A percentile compares a stretch with the other conserved stretches of the same genome.
Conservation (phyloP, 2,888 invertebrate species). For the Lycocerus yunnanus region DNA sequence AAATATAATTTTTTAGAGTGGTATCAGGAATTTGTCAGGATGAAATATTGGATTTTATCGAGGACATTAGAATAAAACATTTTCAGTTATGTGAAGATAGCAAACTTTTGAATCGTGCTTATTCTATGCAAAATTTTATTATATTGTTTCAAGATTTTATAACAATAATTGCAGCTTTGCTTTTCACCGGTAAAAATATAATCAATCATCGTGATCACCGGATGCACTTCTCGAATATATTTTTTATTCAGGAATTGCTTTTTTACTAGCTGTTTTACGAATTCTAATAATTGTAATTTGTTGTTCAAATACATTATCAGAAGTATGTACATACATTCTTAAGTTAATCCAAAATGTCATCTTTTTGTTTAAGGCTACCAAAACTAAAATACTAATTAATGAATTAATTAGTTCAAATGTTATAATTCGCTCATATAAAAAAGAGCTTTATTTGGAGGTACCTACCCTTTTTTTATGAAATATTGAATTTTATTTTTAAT, state of each 20-base stretch:
- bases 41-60: background rate
- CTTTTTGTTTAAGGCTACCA: background rate
- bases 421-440: background rate
- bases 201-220: background rate
- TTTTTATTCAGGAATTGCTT: background rate
- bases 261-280: background rate
- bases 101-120: background rate
- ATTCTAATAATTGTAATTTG: background rate
- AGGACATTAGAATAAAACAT: background rate
- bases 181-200: slow-evolving; percentile 6
- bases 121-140: background rate
- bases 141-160: slow-evolving; percentile 9
- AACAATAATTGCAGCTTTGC: slow-evolving; percentile 4
- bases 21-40: background rate
- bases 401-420: background rate
- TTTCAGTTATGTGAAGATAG: slow-evolving; percentile 1
- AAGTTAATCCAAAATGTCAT: background rate
- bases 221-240: background rate
- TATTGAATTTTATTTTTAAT: background rate
- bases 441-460: slow-evolving; percentile 6
- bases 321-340: background rate
- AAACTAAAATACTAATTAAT: slow-evolving; percentile 1
- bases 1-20: background rate
- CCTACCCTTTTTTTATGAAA: background rate
- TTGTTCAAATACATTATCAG: background rate